These are phyloP conservation scores for Halichoeres trimaculatus DNA, from an alignment of 2,113 vertebrate genomes.

Conservation along the genomic window DNA sequence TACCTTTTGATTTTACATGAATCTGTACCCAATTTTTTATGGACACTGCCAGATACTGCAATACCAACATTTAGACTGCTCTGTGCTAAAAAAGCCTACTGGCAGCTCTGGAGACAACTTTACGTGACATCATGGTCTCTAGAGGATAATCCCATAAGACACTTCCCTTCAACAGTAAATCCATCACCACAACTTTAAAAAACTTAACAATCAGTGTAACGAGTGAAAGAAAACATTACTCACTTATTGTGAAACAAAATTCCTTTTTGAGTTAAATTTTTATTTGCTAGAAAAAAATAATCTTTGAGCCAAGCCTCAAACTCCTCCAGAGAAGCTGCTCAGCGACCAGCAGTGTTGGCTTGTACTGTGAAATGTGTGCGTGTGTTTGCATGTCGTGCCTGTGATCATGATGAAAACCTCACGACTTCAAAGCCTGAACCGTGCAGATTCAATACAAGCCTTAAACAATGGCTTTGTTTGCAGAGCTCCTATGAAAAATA, in stretches of 20 bases:
- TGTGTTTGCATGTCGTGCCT: background rate
- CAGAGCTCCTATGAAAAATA: slow-evolving; percentile 32
- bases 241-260: background rate
- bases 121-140: too few species aligned
- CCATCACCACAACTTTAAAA: too few species aligned
- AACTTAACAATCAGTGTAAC: background rate
- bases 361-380: background rate
- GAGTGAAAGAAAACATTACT: background rate
- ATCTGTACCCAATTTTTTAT: too few species aligned
- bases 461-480: slow-evolving; percentile 50
- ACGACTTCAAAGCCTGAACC: slow-evolving; percentile 37
- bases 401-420: slow-evolving; percentile 37
- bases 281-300: background rate
- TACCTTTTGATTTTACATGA: too few species aligned
- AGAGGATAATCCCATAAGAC: too few species aligned
- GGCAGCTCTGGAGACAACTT: too few species aligned
- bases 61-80: too few species aligned
- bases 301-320: background rate
- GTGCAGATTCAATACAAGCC: slow-evolving; percentile 12
- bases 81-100: too few species aligned
- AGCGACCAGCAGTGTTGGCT: background rate
- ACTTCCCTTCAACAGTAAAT: too few species aligned
- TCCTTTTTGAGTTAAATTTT: background rate
- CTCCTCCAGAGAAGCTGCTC: slow-evolving; percentile 12
- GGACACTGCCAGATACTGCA: too few species aligned